Percentiles rank a stretch among this genome's conserved stretches.
phyloP scores from a whole-genome alignment of 2,797 vertebrate genomes.

The Rhyacichthys aspro region DNA sequence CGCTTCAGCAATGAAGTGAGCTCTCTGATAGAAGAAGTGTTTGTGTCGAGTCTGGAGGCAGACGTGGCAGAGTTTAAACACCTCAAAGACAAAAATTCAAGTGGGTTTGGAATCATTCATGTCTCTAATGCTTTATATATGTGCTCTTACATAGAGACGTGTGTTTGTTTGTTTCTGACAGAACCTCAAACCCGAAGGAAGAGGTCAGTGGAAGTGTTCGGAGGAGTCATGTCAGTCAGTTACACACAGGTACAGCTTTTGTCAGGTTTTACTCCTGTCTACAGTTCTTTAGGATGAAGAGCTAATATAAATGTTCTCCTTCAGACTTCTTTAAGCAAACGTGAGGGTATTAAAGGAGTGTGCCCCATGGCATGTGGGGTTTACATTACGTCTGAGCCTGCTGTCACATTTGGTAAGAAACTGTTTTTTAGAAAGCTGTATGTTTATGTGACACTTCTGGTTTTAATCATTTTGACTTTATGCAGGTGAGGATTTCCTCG shows the following conservation, averaged over 20 bases:
- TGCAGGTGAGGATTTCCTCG: constrained; percentile 76
- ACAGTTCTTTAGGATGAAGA: not conserved
- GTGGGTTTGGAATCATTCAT: constrained; percentile 24
- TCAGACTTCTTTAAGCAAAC: constrained; percentile 81
- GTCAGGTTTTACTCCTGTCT: not conserved
- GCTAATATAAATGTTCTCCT: not conserved
- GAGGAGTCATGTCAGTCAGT: constrained; percentile 77
- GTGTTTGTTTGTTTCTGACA: constrained; percentile 43
- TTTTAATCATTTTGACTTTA: constrained; percentile 1
- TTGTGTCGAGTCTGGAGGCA: constrained; percentile 81
- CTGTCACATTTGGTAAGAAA: constrained; percentile 73
- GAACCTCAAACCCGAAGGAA: constrained; percentile 47
- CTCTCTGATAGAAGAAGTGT: constrained; percentile 78
- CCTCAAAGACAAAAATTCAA: constrained; percentile 64
- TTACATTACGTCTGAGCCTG: constrained; percentile 74
- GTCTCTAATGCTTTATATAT: too few relatives aligned
- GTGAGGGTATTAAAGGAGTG: constrained; percentile 61
- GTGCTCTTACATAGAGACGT: not conserved
- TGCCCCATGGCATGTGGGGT: constrained; percentile 74
- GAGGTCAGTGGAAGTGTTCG: constrained; percentile 67
- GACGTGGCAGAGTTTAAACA: constrained; percentile 74
- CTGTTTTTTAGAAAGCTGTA: not conserved
- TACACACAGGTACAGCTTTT: constrained; percentile 81
- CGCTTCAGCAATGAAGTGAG: constrained; percentile 63
- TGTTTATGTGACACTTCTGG: not conserved